Base-by-base conservation (phyloP, 2,888 invertebrate genomes). In the Bibio marci region DNA sequence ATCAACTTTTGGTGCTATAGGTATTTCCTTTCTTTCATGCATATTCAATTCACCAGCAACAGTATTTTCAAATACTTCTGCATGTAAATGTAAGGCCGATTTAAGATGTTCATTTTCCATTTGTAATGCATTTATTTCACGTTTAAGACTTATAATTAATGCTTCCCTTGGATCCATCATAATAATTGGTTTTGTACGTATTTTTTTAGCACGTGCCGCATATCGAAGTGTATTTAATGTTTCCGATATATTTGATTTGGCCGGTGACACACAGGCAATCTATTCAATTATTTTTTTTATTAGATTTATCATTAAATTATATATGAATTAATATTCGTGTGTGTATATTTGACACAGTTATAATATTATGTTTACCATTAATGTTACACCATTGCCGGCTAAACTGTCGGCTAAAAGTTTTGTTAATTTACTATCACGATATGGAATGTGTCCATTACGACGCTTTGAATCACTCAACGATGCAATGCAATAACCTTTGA, bases 121-220 rank as follows among this genome's bases (percentile, higher is more conserved):
- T 50, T 87, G 76, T 13, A 94, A 64, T 0, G 80, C 77, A 41
- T 76, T 77, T 8, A 92, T 80, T 63, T 92, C 91, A 31, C 87
- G 67, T 59, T 90, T 90, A 44, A 94, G 58, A 49, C 82, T 87
- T 31, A 92, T 57, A 44, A 94, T 92, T 12, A 92, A 64, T 4
- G 90, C 86, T 56, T 94, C 94, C 45, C 91, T 67, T 0, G 92
- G 90, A 57, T 94, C 92, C 88, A 94, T 91, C 59, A 90, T 80
- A 19, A 94, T 80, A 14, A 91, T 77, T 0, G 94, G 94, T 55
- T 90, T 91, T 1, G 88, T 86, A 50, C 82, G 78, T 46, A 94
- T 94, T 55, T 80, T 81, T 65, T 91, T 92, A 1, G 92, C 90
- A 48, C 92, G 66, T 0, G 88, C 80, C 0, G 92, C 92, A 64